Evolutionary conservation across 35 echinoderm and acorn worm species (phyloP).

Genomic region (Anneissia japonica): DNA sequence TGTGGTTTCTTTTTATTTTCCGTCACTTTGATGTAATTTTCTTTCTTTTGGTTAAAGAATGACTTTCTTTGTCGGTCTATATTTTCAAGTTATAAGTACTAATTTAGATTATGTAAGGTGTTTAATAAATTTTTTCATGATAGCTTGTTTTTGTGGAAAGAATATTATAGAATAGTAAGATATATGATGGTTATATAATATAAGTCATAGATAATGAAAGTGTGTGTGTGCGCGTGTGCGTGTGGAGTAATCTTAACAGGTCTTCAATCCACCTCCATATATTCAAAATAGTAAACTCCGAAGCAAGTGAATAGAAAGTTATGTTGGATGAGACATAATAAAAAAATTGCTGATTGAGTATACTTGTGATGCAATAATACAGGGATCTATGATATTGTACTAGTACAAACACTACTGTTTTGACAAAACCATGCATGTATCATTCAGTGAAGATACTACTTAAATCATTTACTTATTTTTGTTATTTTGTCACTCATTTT

Average conservation of each 20-base stretch:
- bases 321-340: background rate
- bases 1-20: background rate
- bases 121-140: background rate
- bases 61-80: background rate
- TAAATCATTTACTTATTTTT: no score
- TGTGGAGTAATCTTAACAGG: background rate
- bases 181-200: background rate
- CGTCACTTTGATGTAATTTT: background rate
- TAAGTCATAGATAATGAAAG: background rate
- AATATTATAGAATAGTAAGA: background rate
- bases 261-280: background rate
- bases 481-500: no score
- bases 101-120: background rate
- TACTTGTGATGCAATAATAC: background rate
- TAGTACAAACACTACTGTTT: background rate
- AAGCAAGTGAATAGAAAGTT: background rate
- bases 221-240: background rate
- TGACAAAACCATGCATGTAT: background rate
- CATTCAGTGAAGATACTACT: no score
- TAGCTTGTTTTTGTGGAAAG: background rate
- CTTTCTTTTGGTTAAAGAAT: background rate
- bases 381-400: background rate
- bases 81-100: constrained; percentile 2
- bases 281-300: background rate
- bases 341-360: background rate